Evolutionary conservation across 2,888 invertebrate species (phyloP).

Genomic region (Pinctada fucata): DNA sequence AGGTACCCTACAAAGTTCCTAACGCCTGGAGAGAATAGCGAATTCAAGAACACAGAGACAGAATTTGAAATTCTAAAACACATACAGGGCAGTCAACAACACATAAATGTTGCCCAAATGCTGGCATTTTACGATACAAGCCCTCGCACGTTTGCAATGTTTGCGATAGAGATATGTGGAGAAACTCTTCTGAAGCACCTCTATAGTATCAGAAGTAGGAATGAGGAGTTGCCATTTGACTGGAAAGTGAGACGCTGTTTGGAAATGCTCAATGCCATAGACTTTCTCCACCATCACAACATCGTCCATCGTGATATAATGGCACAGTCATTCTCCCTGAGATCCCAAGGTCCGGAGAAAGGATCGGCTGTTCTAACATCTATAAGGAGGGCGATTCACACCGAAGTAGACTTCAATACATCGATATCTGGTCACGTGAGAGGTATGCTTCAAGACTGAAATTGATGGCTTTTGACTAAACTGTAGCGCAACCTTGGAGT

Average conservation of each 20-base stretch:
- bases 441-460: neutral
- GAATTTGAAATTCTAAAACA: neutral
- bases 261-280: neutral
- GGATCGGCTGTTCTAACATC: neutral
- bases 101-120: conserved; percentile 4
- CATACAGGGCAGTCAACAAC: neutral
- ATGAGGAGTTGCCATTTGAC: neutral
- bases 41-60: neutral
- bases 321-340: neutral
- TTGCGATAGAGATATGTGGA: neutral
- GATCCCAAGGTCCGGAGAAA: neutral
- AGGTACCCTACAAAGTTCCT: no score
- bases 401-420: no score
- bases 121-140: neutral
- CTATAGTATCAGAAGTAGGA: neutral
- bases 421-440: neutral
- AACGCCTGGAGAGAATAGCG: no score
- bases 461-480: no score
- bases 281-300: conserved; percentile 4
- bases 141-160: neutral
- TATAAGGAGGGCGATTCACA: neutral
- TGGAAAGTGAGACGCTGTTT: neutral
- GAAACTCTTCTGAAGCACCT: conserved; percentile 4
- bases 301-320: conserved; percentile 14
- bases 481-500: no score